These are phyloP conservation scores for Cheumatopsyche charites DNA, from an alignment of 1,140 invertebrate genomes.

Conservation along the genomic window DNA sequence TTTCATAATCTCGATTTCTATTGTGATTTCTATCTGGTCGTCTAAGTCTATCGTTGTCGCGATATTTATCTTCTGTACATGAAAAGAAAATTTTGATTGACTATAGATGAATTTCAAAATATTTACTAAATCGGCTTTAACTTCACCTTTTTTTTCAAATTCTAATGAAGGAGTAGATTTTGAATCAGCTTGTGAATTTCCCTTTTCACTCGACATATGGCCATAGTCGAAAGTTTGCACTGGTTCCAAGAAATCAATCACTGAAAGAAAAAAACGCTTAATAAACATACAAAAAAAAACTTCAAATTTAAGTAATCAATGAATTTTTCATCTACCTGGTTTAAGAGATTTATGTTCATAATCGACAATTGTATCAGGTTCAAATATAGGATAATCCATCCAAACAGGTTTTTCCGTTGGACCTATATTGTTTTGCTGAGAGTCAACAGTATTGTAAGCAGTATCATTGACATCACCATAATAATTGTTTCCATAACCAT, in stretches of 20 bases:
- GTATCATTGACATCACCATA: neutral
- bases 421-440: neutral
- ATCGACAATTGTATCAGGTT: slow-evolving; percentile 70
- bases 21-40: slow-evolving; percentile 42
- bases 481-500: slow-evolving; percentile 1
- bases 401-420: slow-evolving; percentile 50
- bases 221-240: slow-evolving; percentile 67
- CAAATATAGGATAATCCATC: slow-evolving; percentile 56
- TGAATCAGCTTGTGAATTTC: slow-evolving; percentile 49
- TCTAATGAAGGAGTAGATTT: slow-evolving; percentile 41
- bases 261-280: slow-evolving; percentile 51
- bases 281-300: neutral
- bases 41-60: slow-evolving; percentile 47
- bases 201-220: slow-evolving; percentile 60
- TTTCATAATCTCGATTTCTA: slow-evolving; percentile 33
- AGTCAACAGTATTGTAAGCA: too few relatives aligned
- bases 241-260: slow-evolving; percentile 61
- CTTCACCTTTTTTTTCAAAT: slow-evolving; percentile 30
- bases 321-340: slow-evolving; percentile 38
- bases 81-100: too few relatives aligned
- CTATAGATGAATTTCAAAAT: slow-evolving; percentile 24
- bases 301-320: neutral
- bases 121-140: slow-evolving; percentile 19
- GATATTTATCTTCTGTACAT: slow-evolving; percentile 45
- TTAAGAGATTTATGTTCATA: slow-evolving; percentile 69